Conservation (phyloP, 2,797 vertebrate species). For the Macropus fuliginosus region DNA sequence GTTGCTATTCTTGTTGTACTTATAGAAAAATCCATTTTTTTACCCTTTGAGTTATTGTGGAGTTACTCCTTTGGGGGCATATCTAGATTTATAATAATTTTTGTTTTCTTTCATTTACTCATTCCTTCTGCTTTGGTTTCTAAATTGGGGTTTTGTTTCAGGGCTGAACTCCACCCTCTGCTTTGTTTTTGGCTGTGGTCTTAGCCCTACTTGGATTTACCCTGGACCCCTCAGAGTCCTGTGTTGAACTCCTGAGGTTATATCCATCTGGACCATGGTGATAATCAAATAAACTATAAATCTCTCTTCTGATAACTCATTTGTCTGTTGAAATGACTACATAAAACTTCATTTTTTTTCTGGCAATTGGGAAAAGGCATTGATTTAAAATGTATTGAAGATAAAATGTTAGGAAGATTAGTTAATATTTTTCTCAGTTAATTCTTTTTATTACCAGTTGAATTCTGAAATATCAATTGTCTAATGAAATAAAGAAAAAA, state of each 20-base stretch:
- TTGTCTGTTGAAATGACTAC: conserved; percentile 19
- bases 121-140: not conserved
- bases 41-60: not conserved
- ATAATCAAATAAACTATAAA: conserved; percentile 38
- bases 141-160: not conserved
- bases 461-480: conserved; percentile 44
- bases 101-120: not conserved
- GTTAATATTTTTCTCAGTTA: conserved; percentile 29
- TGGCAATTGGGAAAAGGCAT: not conserved
- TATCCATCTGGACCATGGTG: not conserved
- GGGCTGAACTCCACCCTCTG: not conserved
- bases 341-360: not conserved
- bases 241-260: not conserved
- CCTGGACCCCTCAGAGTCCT: not conserved
- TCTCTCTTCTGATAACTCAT: conserved; percentile 10
- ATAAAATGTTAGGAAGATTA: conserved; percentile 49
- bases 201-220: not conserved
- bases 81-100: not conserved
- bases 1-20: not conserved
- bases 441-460: conserved; percentile 9
- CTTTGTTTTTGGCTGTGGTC: not conserved
- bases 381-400: conserved; percentile 32
- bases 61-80: not conserved
- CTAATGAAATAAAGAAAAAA: conserved; percentile 63
- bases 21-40: not conserved